A percentile compares a stretch with the other conserved stretches of the same genome.
Conservation (phyloP, 2,113 vertebrate genomes). For the Pipa parva region DNA sequence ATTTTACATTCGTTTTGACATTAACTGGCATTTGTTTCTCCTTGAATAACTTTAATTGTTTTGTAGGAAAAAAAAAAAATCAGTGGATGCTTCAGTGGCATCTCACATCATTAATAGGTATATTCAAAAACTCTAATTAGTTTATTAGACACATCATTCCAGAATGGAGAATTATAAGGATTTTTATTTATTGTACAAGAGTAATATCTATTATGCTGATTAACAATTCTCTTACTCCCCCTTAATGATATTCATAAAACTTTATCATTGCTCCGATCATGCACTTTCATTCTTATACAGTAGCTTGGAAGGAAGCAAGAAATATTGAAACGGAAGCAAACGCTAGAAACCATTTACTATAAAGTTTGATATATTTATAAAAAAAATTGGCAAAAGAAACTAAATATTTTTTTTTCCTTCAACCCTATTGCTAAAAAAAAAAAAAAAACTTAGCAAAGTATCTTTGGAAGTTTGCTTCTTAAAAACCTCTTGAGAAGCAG, state of each 20-base stretch:
- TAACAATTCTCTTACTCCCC: slow-evolving; percentile 42
- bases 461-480: background rate
- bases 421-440: background rate
- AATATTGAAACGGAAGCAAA: slow-evolving; percentile 20
- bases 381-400: background rate
- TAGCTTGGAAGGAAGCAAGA: background rate
- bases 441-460: background rate
- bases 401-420: background rate
- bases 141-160: slow-evolving; percentile 43
- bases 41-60: slow-evolving; percentile 32
- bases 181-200: slow-evolving; percentile 42
- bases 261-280: slow-evolving; percentile 40
- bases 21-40: slow-evolving; percentile 29
- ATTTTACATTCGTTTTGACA: slow-evolving; percentile 16
- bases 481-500: background rate
- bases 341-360: slow-evolving; percentile 9
- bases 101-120: slow-evolving; percentile 41
- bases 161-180: slow-evolving; percentile 41
- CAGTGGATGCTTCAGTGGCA: slow-evolving; percentile 35
- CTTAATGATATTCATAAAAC: slow-evolving; percentile 39
- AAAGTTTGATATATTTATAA: slow-evolving; percentile 18
- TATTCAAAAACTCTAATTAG: slow-evolving; percentile 43
- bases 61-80: slow-evolving; percentile 24
- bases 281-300: slow-evolving; percentile 33
- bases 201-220: slow-evolving; percentile 43